Conservation (phyloP, 2,113 vertebrate genomes). For the Struthio camelus region DNA sequence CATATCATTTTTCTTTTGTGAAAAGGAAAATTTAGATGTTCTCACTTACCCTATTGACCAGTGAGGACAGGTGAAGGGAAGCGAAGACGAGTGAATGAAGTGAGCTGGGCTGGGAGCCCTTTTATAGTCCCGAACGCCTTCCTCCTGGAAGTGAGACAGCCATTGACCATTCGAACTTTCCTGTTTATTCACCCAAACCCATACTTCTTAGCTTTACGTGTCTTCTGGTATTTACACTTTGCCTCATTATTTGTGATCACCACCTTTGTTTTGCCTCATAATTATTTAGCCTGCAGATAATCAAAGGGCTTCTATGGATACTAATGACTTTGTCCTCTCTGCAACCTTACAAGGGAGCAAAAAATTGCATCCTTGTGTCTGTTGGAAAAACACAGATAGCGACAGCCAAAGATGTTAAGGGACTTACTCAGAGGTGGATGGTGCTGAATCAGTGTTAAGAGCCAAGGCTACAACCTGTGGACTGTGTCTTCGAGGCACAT, state of each 20-base stretch:
- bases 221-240: conserved; percentile 33
- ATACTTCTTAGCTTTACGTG: conserved; percentile 29
- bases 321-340: conserved; percentile 26
- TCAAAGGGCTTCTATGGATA: conserved; percentile 48
- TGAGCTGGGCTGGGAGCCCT: neutral
- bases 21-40: neutral
- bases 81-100: conserved; percentile 1
- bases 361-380: conserved; percentile 7
- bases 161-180: neutral
- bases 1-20: neutral
- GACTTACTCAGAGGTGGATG: conserved; percentile 23
- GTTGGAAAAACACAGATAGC: neutral
- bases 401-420: neutral
- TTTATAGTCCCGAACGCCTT: conserved; percentile 34
- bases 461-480: neutral
- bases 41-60: conserved; percentile 51
- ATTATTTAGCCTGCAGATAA: conserved; percentile 42
- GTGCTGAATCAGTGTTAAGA: neutral
- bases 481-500: neutral
- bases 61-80: neutral
- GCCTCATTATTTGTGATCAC: conserved; percentile 39
- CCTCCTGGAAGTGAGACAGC: conserved; percentile 66
- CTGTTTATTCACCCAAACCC: conserved; percentile 25
- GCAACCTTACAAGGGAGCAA: neutral
- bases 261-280: neutral